These are phyloP conservation scores for Agriotes lineatus DNA, from an alignment of 2,888 invertebrate species.

Conservation along the genomic window DNA sequence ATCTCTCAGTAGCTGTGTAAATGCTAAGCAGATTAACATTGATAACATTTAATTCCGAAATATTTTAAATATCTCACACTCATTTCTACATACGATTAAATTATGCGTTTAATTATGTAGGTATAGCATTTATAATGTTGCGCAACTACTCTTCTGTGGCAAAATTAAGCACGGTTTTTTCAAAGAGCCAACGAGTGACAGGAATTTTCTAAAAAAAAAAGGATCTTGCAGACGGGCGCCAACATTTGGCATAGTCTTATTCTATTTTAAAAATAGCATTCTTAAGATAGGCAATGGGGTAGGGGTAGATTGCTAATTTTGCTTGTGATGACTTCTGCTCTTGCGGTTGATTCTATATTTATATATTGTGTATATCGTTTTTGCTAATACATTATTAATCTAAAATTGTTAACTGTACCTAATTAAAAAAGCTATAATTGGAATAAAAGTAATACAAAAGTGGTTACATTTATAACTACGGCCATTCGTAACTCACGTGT, in stretches of 20 bases:
- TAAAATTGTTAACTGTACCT: too few species aligned
- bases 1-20: too few species aligned
- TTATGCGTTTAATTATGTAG: too few species aligned
- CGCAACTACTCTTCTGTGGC: too few species aligned
- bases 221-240: conserved; percentile 7
- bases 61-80: background rate
- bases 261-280: conserved; percentile 15
- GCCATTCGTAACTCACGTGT: too few species aligned
- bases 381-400: too few species aligned
- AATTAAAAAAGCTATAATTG: too few species aligned
- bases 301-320: conserved; percentile 21
- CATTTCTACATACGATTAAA: too few species aligned
- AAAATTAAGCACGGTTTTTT: background rate
- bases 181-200: background rate
- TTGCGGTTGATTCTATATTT: background rate
- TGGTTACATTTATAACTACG: too few species aligned
- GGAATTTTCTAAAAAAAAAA: conserved; percentile 9
- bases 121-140: too few species aligned
- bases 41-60: background rate
- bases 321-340: conserved; percentile 8
- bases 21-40: background rate
- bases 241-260: conserved; percentile 6
- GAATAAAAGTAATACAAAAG: too few species aligned
- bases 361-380: too few species aligned
- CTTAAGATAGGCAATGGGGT: conserved; percentile 17